These are phyloP conservation scores for Mycetomoellerius zeteki DNA, from an alignment of 1,140 invertebrate species.

Conservation along the genomic window DNA sequence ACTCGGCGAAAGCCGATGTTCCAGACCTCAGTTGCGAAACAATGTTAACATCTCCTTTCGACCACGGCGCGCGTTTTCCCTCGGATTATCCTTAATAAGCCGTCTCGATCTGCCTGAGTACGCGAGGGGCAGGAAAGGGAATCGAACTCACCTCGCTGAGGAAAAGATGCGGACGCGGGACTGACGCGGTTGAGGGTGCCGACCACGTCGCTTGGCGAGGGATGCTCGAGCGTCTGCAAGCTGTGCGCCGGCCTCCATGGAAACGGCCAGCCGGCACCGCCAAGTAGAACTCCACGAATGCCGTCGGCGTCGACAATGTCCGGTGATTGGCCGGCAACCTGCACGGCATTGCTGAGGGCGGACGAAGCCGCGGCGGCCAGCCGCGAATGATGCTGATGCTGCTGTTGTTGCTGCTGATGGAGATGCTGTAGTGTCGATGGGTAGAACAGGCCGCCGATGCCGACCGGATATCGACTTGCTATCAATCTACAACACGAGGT, in stretches of 20 bases:
- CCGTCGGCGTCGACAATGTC: constrained; percentile 80
- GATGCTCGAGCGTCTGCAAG: constrained; percentile 84
- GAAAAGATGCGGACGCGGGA: constrained; percentile 83
- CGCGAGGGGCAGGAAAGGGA: background rate
- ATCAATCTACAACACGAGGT: constrained; percentile 88
- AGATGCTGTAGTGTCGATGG: constrained; percentile 85
- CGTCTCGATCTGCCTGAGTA: constrained; percentile 46
- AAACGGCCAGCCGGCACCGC: constrained; percentile 84
- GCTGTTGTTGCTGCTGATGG: constrained; percentile 84
- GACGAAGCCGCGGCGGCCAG: constrained; percentile 82
- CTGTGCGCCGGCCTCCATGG: constrained; percentile 85
- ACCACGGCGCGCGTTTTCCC: background rate
- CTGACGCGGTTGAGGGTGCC: constrained; percentile 83
- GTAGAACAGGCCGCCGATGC: constrained; percentile 87
- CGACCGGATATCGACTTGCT: constrained; percentile 91
- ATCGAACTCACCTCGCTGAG: constrained; percentile 84
- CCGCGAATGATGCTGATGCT: constrained; percentile 84
- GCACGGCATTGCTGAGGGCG: constrained; percentile 83
- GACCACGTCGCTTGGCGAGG: constrained; percentile 81
- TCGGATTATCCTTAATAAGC: constrained; percentile 57
- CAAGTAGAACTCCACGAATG: constrained; percentile 83
- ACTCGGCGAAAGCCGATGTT: background rate
- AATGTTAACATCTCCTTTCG: constrained; percentile 16
- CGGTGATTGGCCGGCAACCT: constrained; percentile 82
- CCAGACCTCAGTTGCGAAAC: constrained; percentile 23